A percentile compares a stretch with the other conserved stretches of the same genome.
Conservation (phyloP, 2,113 vertebrate genomes). For the Grammomys dolichurus region DNA sequence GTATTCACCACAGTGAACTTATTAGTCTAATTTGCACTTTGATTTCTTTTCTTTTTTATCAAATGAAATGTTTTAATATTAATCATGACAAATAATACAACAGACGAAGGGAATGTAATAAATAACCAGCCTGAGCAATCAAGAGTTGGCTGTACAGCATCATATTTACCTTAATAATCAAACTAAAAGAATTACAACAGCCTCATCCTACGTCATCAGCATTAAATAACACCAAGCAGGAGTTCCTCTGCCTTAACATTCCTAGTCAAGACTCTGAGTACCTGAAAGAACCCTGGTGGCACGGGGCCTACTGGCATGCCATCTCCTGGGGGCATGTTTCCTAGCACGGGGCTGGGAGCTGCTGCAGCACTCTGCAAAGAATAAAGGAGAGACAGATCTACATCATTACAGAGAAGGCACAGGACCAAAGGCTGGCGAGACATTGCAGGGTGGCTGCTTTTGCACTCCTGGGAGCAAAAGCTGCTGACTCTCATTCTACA, state of each 20-base stretch:
- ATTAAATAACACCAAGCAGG: slow-evolving; percentile 74
- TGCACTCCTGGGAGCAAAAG: slow-evolving; percentile 61
- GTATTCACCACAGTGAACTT: slow-evolving; percentile 36
- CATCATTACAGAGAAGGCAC: slow-evolving; percentile 89
- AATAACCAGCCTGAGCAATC: slow-evolving; percentile 36
- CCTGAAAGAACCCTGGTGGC: slow-evolving; percentile 99
- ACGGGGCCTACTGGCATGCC: slow-evolving; percentile 98
- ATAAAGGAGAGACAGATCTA: slow-evolving; percentile 90
- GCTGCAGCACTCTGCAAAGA: slow-evolving; percentile 97
- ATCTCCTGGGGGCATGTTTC: slow-evolving; percentile 98
- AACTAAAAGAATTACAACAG: slow-evolving; percentile 76
- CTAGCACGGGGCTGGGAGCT: slow-evolving; percentile 97
- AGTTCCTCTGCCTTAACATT: slow-evolving; percentile 84
- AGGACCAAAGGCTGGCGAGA: slow-evolving; percentile 79
- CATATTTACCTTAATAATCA: slow-evolving; percentile 60
- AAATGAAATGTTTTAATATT: slow-evolving; percentile 51
- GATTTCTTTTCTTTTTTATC: slow-evolving; percentile 21
- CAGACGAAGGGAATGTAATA: neutral
- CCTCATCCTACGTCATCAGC: slow-evolving; percentile 75
- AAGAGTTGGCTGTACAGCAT: slow-evolving; percentile 67
- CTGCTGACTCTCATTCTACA: slow-evolving; percentile 62
- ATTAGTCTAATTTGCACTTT: slow-evolving; percentile 55
- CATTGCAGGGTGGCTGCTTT: slow-evolving; percentile 51
- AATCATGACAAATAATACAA: slow-evolving; percentile 25
- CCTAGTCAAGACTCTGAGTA: slow-evolving; percentile 89